These are phyloP conservation scores for Torymus tubicola DNA, from an alignment of 2,888 invertebrate species.

Conservation along the genomic window DNA sequence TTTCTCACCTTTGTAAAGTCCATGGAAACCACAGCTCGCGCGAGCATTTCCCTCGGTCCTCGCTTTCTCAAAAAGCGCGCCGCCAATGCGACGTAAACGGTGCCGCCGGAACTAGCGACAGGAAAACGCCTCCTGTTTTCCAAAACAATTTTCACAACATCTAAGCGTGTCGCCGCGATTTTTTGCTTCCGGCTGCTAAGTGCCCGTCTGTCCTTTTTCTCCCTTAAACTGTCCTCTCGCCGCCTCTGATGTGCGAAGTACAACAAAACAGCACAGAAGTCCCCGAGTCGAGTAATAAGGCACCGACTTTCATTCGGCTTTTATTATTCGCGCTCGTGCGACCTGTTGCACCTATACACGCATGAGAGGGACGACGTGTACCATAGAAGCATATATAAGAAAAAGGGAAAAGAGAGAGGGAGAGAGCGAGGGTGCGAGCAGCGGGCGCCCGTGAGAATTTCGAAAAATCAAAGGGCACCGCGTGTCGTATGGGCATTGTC, in stretches of 20 bases:
- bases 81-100: background rate
- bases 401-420: slow-evolving; percentile 50
- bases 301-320: too few species aligned
- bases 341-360: slow-evolving; percentile 31
- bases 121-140: slow-evolving; percentile 35
- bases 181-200: slow-evolving; percentile 51
- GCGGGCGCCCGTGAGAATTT: slow-evolving; percentile 71
- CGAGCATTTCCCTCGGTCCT: slow-evolving; percentile 3
- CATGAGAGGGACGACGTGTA: background rate
- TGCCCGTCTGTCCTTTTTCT: background rate
- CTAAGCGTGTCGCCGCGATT: slow-evolving; percentile 34
- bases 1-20: background rate
- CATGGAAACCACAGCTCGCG: background rate
- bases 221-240: slow-evolving; percentile 24
- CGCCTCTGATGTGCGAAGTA: slow-evolving; percentile 33
- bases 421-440: slow-evolving; percentile 59
- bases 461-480: slow-evolving; percentile 71
- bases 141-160: slow-evolving; percentile 51
- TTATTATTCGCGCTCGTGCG: background rate
- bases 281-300: background rate
- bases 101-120: slow-evolving; percentile 1
- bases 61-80: background rate
- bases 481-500: slow-evolving; percentile 65
- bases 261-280: slow-evolving; percentile 15
- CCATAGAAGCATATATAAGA: slow-evolving; percentile 8